Percentiles rank a stretch among this genome's conserved stretches.
phyloP scores from a whole-genome alignment of 2,888 invertebrate genomes.

The Tribolium freemani region DNA sequence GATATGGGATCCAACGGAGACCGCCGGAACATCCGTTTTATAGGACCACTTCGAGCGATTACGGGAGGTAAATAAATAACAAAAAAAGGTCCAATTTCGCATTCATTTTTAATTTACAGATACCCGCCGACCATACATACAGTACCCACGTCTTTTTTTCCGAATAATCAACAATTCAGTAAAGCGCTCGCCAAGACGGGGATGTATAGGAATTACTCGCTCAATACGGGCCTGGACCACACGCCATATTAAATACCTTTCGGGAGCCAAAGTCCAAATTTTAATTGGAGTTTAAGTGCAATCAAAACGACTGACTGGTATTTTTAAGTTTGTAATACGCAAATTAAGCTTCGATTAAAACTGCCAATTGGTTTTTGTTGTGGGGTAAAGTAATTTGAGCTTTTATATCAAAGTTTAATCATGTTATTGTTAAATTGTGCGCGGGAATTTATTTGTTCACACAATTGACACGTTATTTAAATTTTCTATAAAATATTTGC shows the following conservation, averaged over 20 bases:
- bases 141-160: slow-evolving; percentile 81
- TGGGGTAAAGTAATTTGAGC: no score
- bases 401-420: not conserved
- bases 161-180: slow-evolving; percentile 83
- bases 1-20: slow-evolving; percentile 80
- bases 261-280: not conserved
- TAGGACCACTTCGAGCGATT: slow-evolving; percentile 84
- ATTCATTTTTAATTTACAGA: slow-evolving; percentile 51
- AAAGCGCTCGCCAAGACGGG: slow-evolving; percentile 77
- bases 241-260: slow-evolving; percentile 38
- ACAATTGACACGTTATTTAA: not conserved
- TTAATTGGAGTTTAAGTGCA: not conserved
- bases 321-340: not conserved
- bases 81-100: slow-evolving; percentile 12
- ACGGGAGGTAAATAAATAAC: slow-evolving; percentile 76
- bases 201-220: slow-evolving; percentile 87
- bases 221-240: slow-evolving; percentile 83
- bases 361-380: no score
- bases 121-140: slow-evolving; percentile 77
- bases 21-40: slow-evolving; percentile 84
- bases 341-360: no score
- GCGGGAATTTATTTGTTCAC: not conserved
- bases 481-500: not conserved
- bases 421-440: not conserved
- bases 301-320: not conserved